Evolutionary conservation across 2,797 vertebrate genomes (phyloP).

Genomic region (Lacerta viridis): DNA sequence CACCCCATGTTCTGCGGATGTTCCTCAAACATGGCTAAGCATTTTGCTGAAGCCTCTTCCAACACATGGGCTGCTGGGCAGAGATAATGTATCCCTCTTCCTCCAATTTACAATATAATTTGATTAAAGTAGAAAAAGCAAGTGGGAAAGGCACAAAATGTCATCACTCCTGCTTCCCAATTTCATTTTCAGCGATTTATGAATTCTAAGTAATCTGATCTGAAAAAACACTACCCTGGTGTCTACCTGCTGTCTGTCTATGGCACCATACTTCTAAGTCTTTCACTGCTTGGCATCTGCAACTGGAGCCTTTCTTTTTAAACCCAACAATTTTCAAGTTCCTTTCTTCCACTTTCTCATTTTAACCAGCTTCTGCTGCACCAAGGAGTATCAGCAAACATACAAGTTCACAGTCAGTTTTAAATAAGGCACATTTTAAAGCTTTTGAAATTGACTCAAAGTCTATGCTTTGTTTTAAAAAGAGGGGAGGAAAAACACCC

Average conservation of each 20-base stretch:
- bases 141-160: constrained; percentile 54
- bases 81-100: constrained; percentile 65
- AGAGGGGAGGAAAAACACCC: constrained; percentile 52
- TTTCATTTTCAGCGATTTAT: constrained; percentile 14
- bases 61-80: constrained; percentile 63
- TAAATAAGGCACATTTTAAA: constrained; percentile 65
- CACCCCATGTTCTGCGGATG: constrained; percentile 62
- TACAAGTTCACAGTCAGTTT: constrained; percentile 68
- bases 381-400: constrained; percentile 67
- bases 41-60: constrained; percentile 71
- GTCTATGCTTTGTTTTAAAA: constrained; percentile 61
- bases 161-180: constrained; percentile 64
- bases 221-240: background rate
- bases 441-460: constrained; percentile 65
- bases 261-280: constrained; percentile 27
- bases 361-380: constrained; percentile 60
- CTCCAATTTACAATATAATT: constrained; percentile 50
- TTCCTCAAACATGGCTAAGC: constrained; percentile 59
- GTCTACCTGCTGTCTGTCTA: constrained; percentile 55
- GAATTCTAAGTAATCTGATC: constrained; percentile 19
- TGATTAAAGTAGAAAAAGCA: constrained; percentile 61
- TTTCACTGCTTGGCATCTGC: constrained; percentile 44
- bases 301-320: constrained; percentile 29
- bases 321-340: constrained; percentile 6
- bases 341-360: constrained; percentile 56